Percentiles rank a stretch among this genome's conserved stretches.
phyloP scores from a whole-genome alignment of 1,140 invertebrate species.

The Hylyphantes graminicola region DNA sequence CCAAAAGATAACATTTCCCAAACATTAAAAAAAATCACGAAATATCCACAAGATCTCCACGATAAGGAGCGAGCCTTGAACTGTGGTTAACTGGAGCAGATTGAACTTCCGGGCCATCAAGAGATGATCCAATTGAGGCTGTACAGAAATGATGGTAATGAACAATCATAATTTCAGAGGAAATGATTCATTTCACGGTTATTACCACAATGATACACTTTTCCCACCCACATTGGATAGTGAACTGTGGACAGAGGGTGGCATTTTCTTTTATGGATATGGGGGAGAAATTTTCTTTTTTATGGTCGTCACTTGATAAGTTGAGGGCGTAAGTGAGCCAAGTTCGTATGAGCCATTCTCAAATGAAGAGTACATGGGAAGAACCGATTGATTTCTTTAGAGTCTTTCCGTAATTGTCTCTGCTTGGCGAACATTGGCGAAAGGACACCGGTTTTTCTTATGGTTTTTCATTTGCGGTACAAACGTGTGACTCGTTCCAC shows the following conservation, averaged over 20 bases:
- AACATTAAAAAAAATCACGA: not conserved
- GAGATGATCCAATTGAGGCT: slow-evolving; percentile 30
- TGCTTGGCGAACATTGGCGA: too few species aligned
- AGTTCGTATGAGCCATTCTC: too few species aligned
- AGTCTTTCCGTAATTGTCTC: too few species aligned
- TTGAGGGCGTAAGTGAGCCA: too few species aligned
- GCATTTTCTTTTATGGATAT: not conserved
- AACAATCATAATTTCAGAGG: slow-evolving; percentile 24
- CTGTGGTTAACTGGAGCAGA: slow-evolving; percentile 46
- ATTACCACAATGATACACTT: slow-evolving; percentile 9
- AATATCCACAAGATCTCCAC: not conserved
- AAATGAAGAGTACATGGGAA: too few species aligned
- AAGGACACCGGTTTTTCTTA: too few species aligned
- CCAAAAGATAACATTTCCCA: too few species aligned
- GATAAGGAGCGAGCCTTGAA: slow-evolving; percentile 11
- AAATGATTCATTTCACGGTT: slow-evolving; percentile 52
- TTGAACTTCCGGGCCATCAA: slow-evolving; percentile 35
- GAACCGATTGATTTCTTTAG: too few species aligned
- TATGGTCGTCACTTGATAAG: too few species aligned
- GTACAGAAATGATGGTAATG: slow-evolving; percentile 25
- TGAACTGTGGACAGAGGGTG: slow-evolving; percentile 4
- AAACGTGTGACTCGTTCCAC: too few species aligned
- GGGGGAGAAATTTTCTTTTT: not conserved
- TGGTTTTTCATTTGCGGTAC: too few species aligned
- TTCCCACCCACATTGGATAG: not conserved